phyloP scores from a whole-genome alignment of 2,797 vertebrate genomes.

The Falco peregrinus region DNA sequence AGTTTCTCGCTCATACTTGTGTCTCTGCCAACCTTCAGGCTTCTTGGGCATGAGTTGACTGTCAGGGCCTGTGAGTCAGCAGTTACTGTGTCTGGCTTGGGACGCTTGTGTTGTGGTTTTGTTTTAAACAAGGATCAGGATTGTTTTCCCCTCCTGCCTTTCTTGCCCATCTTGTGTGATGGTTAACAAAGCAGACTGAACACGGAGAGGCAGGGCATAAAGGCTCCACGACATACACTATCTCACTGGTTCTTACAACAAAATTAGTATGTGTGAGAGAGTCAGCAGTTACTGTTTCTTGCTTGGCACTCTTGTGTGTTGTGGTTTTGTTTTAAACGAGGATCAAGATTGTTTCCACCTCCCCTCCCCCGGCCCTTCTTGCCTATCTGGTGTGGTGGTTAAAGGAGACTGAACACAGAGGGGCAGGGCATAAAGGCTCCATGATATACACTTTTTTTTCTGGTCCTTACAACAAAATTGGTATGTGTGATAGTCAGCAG shows the following conservation, averaged over 20 bases:
- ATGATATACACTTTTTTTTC: no score
- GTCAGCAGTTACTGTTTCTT: not conserved
- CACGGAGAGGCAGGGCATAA: not conserved
- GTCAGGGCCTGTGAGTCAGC: not conserved
- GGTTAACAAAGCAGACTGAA: not conserved
- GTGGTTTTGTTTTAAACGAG: not conserved
- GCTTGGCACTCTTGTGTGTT: accelerated
- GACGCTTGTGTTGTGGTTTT: not conserved
- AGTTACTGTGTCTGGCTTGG: not conserved
- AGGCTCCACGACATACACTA: not conserved
- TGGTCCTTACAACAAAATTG: no score
- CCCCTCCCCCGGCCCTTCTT: not conserved
- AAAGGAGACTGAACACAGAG: not conserved
- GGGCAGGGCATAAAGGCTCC: no score
- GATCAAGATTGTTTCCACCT: not conserved
- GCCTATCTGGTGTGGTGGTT: not conserved
- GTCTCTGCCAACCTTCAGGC: not conserved
- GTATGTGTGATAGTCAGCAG: no score
- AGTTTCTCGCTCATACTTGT: not conserved
- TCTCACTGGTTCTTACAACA: not conserved
- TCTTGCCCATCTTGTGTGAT: not conserved
- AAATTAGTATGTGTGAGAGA: accelerated
- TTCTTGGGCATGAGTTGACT: not conserved
- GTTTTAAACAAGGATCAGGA: not conserved
- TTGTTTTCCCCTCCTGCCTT: not conserved